Evolutionary conservation across 2,888 invertebrate species (phyloP), one percentile per base, ranked within the genome.

Genomic region (Gortyna flavago): DNA sequence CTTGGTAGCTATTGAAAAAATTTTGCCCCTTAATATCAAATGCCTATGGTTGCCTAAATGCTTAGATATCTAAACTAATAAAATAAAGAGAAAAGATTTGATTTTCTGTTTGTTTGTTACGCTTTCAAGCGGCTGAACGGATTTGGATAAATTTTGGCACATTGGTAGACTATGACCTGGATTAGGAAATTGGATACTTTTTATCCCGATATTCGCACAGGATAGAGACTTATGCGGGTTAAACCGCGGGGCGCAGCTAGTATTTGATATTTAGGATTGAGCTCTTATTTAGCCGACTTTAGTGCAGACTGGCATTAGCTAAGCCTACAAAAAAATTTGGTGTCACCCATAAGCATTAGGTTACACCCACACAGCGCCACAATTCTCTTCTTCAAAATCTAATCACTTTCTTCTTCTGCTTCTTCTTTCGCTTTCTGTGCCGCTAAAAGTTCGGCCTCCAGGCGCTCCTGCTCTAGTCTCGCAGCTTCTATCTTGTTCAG

Each of bases 401-500:
- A 59, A 48, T 77, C 59, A 18, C 29, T 48, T 11, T 67, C 61
- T 61, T 32, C 66, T 62, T 74, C 75, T 0, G 16, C 81, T 11
- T 21, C 57, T 13, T 29, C n/a, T 54, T 8, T 18, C 0, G 57
- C 83, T 59, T 5, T 25, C 25, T 54, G 7, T 32, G 35, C 29
- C 13, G 69, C 83, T 54, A 65, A 16, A 5, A 25, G 18, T 61
- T 91, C 92, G 0, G 87, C 92, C 71, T 94, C 94, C 2, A 90
- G 29, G 0, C 92, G 89, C 11, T 90, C 87, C 9, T 89, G 80
- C 71, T 95, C 95, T 48, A 91, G 91, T 83, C 95, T 77, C 5
- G 61, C 64, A 2, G 70, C 77, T 51, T 83, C 96, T 59, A 91
- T 90, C n/a, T 95, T 51, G 64, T 94, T 94, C 32, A 92, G 80